Conservation (phyloP, 2,113 vertebrate genomes). For the Istiophorus platypterus region DNA sequence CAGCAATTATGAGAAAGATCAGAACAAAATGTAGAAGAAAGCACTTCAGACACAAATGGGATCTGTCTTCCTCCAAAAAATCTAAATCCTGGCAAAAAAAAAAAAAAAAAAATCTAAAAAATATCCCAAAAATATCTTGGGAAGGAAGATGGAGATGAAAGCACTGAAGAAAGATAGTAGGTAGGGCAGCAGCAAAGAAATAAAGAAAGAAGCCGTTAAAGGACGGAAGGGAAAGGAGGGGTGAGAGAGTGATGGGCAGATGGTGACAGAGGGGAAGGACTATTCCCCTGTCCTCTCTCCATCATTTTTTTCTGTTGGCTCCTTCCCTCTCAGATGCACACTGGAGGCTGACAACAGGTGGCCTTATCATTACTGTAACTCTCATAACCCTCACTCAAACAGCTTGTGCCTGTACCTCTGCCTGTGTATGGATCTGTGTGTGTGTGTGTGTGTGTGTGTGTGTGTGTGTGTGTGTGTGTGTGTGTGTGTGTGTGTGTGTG, state of each 20-base stretch:
- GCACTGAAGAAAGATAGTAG: constrained; percentile 37
- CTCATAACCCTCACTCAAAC: constrained; percentile 63
- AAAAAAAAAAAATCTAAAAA: too few species aligned
- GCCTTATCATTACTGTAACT: constrained; percentile 68
- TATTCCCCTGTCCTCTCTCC: constrained; percentile 36
- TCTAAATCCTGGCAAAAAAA: constrained; percentile 7
- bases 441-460: too few species aligned
- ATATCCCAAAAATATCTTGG: constrained; percentile 19
- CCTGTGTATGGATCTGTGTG: too few species aligned
- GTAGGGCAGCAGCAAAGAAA: constrained; percentile 31
- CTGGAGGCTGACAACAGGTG: constrained; percentile 72
- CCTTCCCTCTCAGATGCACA: constrained; percentile 46
- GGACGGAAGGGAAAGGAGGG: constrained; percentile 1
- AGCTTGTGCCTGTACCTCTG: constrained; percentile 42
- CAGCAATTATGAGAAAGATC: constrained; percentile 1
- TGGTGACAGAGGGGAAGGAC: constrained; percentile 55
- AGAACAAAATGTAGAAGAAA: constrained; percentile 27
- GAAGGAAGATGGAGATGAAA: constrained; percentile 29
- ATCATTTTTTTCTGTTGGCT: constrained; percentile 56
- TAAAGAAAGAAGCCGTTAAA: constrained; percentile 32
- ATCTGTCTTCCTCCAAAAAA: constrained; percentile 18
- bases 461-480: constrained; percentile 31
- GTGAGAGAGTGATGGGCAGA: constrained; percentile 59
- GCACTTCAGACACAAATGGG: constrained; percentile 9
- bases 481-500: constrained; percentile 28